Conservation (phyloP, 2,888 invertebrate species). For the Xestia xanthographa region DNA sequence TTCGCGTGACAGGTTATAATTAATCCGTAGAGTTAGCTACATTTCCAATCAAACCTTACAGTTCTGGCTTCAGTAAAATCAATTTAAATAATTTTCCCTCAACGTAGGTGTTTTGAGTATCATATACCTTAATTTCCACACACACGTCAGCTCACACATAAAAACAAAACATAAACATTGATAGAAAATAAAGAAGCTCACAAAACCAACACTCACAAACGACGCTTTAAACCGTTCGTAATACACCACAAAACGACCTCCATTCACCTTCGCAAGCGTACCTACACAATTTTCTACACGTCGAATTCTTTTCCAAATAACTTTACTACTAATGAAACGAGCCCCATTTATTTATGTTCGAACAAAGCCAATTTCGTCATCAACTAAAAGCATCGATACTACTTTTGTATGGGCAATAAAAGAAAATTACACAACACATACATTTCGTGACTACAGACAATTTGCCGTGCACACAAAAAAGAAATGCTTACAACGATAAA, state of each 20-base stretch:
- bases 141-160: neutral
- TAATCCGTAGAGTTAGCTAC: neutral
- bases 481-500: constrained; percentile 61
- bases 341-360: constrained; percentile 66
- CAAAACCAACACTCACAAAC: constrained; percentile 45
- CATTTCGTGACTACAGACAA: constrained; percentile 70
- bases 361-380: constrained; percentile 71
- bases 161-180: constrained; percentile 24
- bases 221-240: constrained; percentile 47
- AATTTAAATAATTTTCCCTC: too few relatives aligned
- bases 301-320: constrained; percentile 58
- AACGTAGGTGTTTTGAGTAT: neutral
- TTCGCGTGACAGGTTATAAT: neutral
- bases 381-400: constrained; percentile 71
- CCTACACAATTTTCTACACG: constrained; percentile 55
- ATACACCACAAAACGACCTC: constrained; percentile 44
- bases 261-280: constrained; percentile 29
- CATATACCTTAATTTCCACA: neutral
- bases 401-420: constrained; percentile 71
- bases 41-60: neutral
- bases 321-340: constrained; percentile 69
- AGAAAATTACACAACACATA: constrained; percentile 71
- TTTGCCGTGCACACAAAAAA: constrained; percentile 66
- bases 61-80: neutral
- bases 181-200: constrained; percentile 36